These are phyloP conservation scores for Lagenorhynchus albirostris DNA, from an alignment of 2,113 vertebrate species.

Conservation along the genomic window DNA sequence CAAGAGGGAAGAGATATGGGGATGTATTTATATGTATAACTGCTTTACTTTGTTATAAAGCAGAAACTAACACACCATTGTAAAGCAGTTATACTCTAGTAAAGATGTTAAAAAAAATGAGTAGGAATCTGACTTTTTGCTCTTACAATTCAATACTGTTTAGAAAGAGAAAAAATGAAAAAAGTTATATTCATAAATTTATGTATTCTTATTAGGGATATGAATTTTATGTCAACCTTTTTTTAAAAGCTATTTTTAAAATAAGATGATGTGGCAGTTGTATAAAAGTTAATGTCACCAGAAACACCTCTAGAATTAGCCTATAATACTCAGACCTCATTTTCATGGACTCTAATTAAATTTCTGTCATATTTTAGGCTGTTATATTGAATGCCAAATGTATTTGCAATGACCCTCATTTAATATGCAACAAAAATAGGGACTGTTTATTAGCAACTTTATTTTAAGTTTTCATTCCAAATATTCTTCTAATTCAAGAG, in stretches of 20 bases:
- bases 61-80: too few species aligned
- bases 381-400: constrained; percentile 50
- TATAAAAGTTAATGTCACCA: background rate
- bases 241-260: background rate
- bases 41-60: too few species aligned
- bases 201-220: background rate
- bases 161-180: background rate
- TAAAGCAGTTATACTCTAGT: too few species aligned
- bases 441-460: constrained; percentile 44
- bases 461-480: constrained; percentile 54
- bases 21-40: too few species aligned
- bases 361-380: background rate
- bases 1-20: too few species aligned
- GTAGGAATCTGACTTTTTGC: background rate
- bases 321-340: constrained; percentile 7
- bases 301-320: background rate
- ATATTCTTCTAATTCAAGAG: constrained; percentile 54
- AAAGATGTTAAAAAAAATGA: background rate
- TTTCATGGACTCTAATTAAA: constrained; percentile 34
- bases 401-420: constrained; percentile 41
- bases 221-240: background rate
- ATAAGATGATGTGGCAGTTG: background rate
- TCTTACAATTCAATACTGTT: background rate
- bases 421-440: constrained; percentile 42
- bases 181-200: background rate